A percentile compares a stretch with the other conserved stretches of the same genome.
phyloP scores from a whole-genome alignment of 2,888 invertebrate species.

The Leptogaster cylindrica region DNA sequence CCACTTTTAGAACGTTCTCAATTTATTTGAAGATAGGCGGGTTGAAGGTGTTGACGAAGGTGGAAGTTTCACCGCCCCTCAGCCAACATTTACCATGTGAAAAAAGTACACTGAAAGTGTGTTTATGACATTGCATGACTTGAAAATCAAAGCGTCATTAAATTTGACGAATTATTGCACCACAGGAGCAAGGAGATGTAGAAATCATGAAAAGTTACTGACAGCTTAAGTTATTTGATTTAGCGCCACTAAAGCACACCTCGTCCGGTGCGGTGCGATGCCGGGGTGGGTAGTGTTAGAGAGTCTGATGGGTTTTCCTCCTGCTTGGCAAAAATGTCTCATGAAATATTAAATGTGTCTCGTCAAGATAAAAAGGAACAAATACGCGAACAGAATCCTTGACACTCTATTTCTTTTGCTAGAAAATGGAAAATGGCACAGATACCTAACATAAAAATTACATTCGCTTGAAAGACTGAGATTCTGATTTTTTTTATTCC shows the following conservation, averaged over 20 bases:
- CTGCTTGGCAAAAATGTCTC: conserved; percentile 1
- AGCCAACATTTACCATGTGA: too few species aligned
- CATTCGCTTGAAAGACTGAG: conserved; percentile 12
- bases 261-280: background rate
- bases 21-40: too few species aligned
- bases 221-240: conserved; percentile 27
- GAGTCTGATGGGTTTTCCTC: background rate
- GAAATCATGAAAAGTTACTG: conserved; percentile 7
- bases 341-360: conserved; percentile 41
- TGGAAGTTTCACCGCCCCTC: too few species aligned
- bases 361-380: conserved; percentile 41
- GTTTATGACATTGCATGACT: conserved; percentile 9
- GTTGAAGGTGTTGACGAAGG: too few species aligned
- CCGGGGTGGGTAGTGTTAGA: background rate
- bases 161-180: conserved; percentile 22
- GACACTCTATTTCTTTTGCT: conserved; percentile 16
- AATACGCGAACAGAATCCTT: conserved; percentile 40
- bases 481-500: background rate
- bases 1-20: too few species aligned
- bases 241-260: background rate
- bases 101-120: background rate
- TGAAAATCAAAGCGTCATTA: conserved; percentile 20
- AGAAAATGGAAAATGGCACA: conserved; percentile 26
- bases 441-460: conserved; percentile 25
- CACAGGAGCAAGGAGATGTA: conserved; percentile 5